A percentile compares a stretch with the other conserved stretches of the same genome.
Evolutionary conservation across 2,888 invertebrate genomes (phyloP).

Genomic region (Sipha maydis): DNA sequence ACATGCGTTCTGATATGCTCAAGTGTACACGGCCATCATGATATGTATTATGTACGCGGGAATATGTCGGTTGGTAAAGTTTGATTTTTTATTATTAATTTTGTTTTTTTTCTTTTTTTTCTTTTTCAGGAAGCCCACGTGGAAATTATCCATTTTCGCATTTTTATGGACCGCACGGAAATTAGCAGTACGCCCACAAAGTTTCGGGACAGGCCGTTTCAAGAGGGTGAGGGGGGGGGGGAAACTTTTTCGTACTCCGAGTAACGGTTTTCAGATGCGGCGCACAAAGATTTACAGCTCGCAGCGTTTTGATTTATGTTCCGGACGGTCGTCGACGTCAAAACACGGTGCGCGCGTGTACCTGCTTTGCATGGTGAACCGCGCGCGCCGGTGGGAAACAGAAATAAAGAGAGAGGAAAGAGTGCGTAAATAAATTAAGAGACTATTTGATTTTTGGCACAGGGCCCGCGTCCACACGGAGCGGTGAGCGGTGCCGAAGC

Average conservation of each 20-base stretch:
- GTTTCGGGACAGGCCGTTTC: background rate
- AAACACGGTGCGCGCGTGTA: conserved; percentile 3
- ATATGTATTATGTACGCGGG: background rate
- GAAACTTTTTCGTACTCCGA: conserved; percentile 29
- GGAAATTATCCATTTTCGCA: background rate
- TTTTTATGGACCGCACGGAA: background rate
- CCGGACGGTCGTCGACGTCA: conserved; percentile 21
- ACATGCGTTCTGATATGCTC: too few species aligned
- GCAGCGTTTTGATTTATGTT: conserved; percentile 46
- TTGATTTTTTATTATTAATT: background rate
- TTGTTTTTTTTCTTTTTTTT: background rate
- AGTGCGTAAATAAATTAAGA: background rate
- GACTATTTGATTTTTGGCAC: conserved; percentile 18
- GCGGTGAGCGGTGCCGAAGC: too few species aligned
- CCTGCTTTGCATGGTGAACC: conserved; percentile 17
- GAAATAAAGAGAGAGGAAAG: background rate
- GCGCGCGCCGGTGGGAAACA: background rate
- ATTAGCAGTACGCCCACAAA: background rate
- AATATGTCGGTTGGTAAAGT: background rate
- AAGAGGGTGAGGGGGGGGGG: background rate
- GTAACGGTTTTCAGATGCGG: conserved; percentile 23
- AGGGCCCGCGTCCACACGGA: background rate
- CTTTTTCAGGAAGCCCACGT: background rate
- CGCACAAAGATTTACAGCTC: conserved; percentile 38
- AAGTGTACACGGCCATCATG: too few species aligned